These are phyloP conservation scores for Endotricha flammealis DNA, from an alignment of 2,888 invertebrate species.

Conservation along the genomic window DNA sequence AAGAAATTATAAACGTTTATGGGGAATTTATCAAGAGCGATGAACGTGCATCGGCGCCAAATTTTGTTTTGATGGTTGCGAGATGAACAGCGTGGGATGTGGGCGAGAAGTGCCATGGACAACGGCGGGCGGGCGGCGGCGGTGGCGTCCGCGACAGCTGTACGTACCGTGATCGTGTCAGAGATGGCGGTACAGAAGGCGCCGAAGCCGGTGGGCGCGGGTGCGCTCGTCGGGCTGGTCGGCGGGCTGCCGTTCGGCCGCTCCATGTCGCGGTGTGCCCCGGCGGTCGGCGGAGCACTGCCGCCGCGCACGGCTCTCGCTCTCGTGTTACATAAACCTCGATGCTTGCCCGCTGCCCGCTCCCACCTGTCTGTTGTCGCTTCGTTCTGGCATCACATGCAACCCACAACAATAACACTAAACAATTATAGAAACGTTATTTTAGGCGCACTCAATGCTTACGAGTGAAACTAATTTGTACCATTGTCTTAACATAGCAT, in stretches of 20 bases:
- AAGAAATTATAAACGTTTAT: slow-evolving; percentile 32
- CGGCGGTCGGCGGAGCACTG: slow-evolving; percentile 62
- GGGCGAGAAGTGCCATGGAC: slow-evolving; percentile 5
- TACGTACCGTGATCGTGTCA: slow-evolving; percentile 73
- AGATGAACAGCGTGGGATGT: slow-evolving; percentile 25
- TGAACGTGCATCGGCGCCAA: slow-evolving; percentile 44
- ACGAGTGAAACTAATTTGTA: slow-evolving; percentile 47
- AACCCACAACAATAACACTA: slow-evolving; percentile 70
- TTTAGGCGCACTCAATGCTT: slow-evolving; percentile 50
- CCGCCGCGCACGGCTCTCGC: slow-evolving; percentile 48
- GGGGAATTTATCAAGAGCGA: slow-evolving; percentile 35
- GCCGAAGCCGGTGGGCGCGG: slow-evolving; percentile 62
- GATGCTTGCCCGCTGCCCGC: slow-evolving; percentile 51
- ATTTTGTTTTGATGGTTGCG: slow-evolving; percentile 34
- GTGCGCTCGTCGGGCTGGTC: slow-evolving; percentile 44
- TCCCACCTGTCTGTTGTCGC: slow-evolving; percentile 72
- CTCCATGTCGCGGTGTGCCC: slow-evolving; percentile 51
- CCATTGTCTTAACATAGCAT: slow-evolving; percentile 36
- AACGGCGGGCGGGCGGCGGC: slow-evolving; percentile 21
- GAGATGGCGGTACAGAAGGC: slow-evolving; percentile 75
- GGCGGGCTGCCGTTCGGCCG: slow-evolving; percentile 52
- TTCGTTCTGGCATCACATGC: slow-evolving; percentile 68
- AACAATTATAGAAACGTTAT: slow-evolving; percentile 71
- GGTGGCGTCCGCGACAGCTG: slow-evolving; percentile 21
- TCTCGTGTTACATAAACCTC: slow-evolving; percentile 63